Evolutionary conservation across 1,140 invertebrate species (phyloP).

Genomic region (Batillaria attramentaria): DNA sequence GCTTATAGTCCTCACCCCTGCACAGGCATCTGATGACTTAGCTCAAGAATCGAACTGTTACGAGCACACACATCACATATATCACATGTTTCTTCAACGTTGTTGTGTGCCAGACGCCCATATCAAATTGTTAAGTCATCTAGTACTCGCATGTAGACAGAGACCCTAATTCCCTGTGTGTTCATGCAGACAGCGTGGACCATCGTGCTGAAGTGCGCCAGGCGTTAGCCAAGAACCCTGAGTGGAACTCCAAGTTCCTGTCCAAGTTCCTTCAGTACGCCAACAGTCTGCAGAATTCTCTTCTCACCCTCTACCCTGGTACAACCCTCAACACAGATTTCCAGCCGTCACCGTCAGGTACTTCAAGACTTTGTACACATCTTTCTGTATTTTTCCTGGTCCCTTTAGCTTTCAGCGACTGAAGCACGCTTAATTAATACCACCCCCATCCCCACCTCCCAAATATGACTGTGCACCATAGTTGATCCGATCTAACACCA

Average conservation of each 20-base stretch:
- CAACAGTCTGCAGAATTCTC: background rate
- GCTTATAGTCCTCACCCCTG: background rate
- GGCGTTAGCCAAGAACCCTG: background rate
- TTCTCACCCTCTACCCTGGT: background rate
- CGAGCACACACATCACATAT: no score
- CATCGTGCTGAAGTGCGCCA: slow-evolving; percentile 16
- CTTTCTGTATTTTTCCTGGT: background rate
- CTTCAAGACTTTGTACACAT: background rate
- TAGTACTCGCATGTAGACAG: no score
- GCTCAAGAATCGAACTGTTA: background rate
- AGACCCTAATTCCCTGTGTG: no score
- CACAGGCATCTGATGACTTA: background rate
- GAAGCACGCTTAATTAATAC: no score
- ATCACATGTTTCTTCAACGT: no score
- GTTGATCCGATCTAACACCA: no score
- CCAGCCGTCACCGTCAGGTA: slow-evolving; percentile 19
- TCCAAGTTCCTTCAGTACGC: slow-evolving; percentile 3
- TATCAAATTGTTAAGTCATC: no score
- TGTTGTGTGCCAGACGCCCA: no score
- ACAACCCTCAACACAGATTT: slow-evolving; percentile 16
- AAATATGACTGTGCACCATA: no score
- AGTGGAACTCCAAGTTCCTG: slow-evolving; percentile 12
- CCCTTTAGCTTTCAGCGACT: no score
- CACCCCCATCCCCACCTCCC: no score
- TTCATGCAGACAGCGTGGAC: slow-evolving; percentile 16